phyloP scores from a whole-genome alignment of 2,113 vertebrate species.

The Pelecanoides urinatrix region DNA sequence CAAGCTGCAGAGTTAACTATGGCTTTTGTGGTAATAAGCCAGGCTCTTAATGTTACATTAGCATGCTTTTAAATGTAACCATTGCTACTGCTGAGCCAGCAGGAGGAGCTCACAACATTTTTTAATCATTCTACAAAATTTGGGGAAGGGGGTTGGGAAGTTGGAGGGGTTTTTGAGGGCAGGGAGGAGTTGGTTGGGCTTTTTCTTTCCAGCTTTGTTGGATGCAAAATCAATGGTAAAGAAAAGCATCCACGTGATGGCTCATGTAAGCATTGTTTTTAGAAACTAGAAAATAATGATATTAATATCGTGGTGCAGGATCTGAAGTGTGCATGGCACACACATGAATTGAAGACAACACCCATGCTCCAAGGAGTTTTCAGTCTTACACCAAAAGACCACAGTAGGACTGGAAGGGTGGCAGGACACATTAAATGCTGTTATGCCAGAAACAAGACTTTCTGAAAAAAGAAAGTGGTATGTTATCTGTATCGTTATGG shows the following conservation, averaged over 20 bases:
- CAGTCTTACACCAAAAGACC: not conserved
- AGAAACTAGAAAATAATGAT: not conserved
- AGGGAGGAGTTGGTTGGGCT: not conserved
- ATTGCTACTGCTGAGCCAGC: conserved; percentile 16
- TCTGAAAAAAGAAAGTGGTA: not conserved
- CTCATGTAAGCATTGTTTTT: not conserved
- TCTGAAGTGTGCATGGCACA: not conserved
- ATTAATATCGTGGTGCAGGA: not conserved
- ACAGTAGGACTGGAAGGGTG: not conserved
- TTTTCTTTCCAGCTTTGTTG: not conserved
- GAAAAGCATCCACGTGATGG: not conserved
- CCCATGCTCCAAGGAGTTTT: not conserved
- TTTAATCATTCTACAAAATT: conserved; percentile 27
- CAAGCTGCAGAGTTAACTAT: not conserved
- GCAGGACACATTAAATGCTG: not conserved
- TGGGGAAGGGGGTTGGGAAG: not conserved
- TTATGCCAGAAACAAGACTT: not conserved
- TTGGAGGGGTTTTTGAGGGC: not conserved
- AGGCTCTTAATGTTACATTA: conserved; percentile 23
- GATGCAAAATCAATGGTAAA: not conserved
- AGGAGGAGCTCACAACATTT: conserved; percentile 56
- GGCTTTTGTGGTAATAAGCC: conserved; percentile 4
- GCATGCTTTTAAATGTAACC: not conserved
- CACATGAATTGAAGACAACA: not conserved
- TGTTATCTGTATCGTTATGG: not conserved